Conservation (phyloP, 2,113 vertebrate species). For the Sporophila hypoxantha region DNA sequence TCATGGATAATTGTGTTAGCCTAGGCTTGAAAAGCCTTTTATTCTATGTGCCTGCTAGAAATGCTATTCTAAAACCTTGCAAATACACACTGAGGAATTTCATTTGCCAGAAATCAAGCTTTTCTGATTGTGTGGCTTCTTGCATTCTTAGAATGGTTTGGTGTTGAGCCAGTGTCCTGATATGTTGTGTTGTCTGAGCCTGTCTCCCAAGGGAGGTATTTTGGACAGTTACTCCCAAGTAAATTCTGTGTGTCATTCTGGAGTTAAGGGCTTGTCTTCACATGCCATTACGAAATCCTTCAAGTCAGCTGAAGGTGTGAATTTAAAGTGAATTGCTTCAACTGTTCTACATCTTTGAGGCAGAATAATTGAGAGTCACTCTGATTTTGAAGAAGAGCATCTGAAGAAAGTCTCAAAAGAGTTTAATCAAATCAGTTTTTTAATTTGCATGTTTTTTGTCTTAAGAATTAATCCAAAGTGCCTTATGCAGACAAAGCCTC, state of each 20-base stretch:
- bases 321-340: background rate
- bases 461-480: background rate
- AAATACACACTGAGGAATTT: background rate
- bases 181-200: background rate
- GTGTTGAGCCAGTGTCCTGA: background rate
- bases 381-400: background rate
- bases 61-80: background rate
- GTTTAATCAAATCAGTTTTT: background rate
- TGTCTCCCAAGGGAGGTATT: background rate
- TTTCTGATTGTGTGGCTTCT: background rate
- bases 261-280: slow-evolving; percentile 6
- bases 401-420: background rate
- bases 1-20: background rate
- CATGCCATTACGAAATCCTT: slow-evolving; percentile 1
- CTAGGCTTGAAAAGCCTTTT: no score
- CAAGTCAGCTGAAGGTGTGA: background rate
- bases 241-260: background rate
- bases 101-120: background rate
- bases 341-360: background rate
- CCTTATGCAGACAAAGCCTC: background rate
- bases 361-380: background rate
- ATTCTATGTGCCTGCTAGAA: background rate
- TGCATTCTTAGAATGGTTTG: background rate
- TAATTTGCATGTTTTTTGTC: background rate
- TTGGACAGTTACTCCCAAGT: background rate